Evolutionary conservation across 2,888 invertebrate genomes (phyloP), one percentile per base, ranked within the genome.

Genomic region (Rhagonycha fulva): DNA sequence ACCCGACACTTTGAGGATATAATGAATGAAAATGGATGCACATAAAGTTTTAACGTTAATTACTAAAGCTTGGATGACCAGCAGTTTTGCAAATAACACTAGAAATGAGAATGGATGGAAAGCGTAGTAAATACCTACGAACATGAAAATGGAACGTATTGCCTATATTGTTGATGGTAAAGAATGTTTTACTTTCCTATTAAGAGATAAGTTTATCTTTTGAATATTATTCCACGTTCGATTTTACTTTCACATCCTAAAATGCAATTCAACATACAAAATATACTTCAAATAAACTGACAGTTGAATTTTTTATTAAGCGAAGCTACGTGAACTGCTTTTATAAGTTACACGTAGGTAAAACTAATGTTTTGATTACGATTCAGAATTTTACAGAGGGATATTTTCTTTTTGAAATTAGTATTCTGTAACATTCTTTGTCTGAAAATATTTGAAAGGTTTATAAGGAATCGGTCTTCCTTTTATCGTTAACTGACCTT

Each of bases 291-390:
- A 73, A 61, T 62, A 11, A 69, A 73, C 73, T 73, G 73, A 73
- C 73, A 73, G 73, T 32, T 73, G 69, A 73, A 73, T 73, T 73
- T 73, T 73, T 73, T 68, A 73, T 73, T 73, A 73, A 68, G 14
- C 61, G 60, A 26, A 60, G 14, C 14, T 23, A 72, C 62, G 68
- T 72, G 62, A 60, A 60, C 26, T 26, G 68, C 26, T 70, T 70
- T 62, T 24, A 60, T 28, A 70, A 70, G 24, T 63, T 63, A 63
- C 24, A n/a, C 63, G n/a, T 24, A 24, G 63, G 24, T 63, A 24
- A 63, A 23, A 63, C 63, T 24, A 63, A 63, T 14, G 24, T 63
- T 24, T 63, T 63, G 32, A 47, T 47, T 47, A 47, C 32, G 5
- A 47, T n/a, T 47, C n/a, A 47, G 4, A 47, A 47, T 47, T 47